A percentile compares a stretch with the other conserved stretches of the same genome.
These are phyloP conservation scores for Leucophora obtusa DNA, from an alignment of 2,888 invertebrate species.

Conservation along the genomic window DNA sequence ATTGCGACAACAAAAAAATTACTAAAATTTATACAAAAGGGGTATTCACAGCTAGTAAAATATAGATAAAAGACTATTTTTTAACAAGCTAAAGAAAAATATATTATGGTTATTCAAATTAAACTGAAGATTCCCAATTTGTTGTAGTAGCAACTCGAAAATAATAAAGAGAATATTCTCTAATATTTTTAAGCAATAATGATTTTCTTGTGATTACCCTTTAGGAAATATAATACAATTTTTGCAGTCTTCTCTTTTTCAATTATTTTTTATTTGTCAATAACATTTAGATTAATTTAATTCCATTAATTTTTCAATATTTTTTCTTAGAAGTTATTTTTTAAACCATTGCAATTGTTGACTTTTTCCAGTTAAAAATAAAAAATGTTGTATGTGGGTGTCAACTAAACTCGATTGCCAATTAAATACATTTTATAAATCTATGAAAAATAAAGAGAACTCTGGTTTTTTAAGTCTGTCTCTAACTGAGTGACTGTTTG, in stretches of 20 bases:
- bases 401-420: slow-evolving; percentile 39
- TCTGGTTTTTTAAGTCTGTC: slow-evolving; percentile 15
- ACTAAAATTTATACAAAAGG: background rate
- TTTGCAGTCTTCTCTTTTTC: background rate
- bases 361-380: background rate
- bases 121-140: too few relatives aligned
- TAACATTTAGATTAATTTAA: background rate
- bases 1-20: background rate
- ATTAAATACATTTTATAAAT: slow-evolving; percentile 8
- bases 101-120: too few relatives aligned
- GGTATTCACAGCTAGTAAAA: background rate
- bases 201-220: too few relatives aligned
- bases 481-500: slow-evolving; percentile 13
- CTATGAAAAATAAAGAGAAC: slow-evolving; percentile 15
- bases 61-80: background rate
- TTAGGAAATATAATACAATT: background rate
- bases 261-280: background rate
- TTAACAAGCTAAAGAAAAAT: too few relatives aligned
- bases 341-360: background rate
- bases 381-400: slow-evolving; percentile 52
- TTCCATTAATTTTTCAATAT: slow-evolving; percentile 6
- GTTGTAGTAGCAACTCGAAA: too few relatives aligned
- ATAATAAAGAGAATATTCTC: too few relatives aligned
- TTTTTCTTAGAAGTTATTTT: background rate
- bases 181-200: too few relatives aligned